Evolutionary conservation across 2,888 invertebrate species (phyloP), one percentile per base, ranked within the genome.

Genomic region (Schizaphis graminum): DNA sequence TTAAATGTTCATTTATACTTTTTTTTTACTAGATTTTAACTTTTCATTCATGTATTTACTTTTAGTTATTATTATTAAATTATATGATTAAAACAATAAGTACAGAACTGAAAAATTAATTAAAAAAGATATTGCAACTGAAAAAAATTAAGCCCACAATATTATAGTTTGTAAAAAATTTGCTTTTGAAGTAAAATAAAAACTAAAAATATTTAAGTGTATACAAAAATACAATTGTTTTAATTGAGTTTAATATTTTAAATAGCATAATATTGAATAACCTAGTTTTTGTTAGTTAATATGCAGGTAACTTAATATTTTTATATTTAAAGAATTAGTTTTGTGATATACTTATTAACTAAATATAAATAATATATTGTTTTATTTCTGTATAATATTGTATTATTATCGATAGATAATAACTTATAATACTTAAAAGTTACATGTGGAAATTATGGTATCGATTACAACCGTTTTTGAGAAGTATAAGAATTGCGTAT

Each of bases 41-140:
- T 77, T 77, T 77, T 77, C 35, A 35, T 77, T 35, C 77, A 5
- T 77, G 35, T 35, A 24, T 77, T 41, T 77, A 77, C 77, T 77
- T 77, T 77, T 77, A 77, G 77, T 77, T 77, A 35, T 35, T 77
- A 77, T 35, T 77, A 77, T 35, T 77, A 77, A 77, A 77, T 77
- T 77, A 77, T 35, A 77, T 35, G 24, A 88, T 53, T 16, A 49
- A 88, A 88, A 88, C 16, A 88, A 88, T 49, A 88, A 88, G 10
- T 49, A 88, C 47, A 88, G 21, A 88, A 88, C 47, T 44, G 10
- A 88, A 21, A 35, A 77, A 77, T 35, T 77, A 77, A 77, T 77
- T 77, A 77, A 77, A 77, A 77, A 77, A 77, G 21, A 35, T 4
- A 21, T 41, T 21, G 21, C 35, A 77, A 21, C 35, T 21, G 21